phyloP scores from a whole-genome alignment of 2,113 vertebrate genomes.

The Paradisaea rubra region DNA sequence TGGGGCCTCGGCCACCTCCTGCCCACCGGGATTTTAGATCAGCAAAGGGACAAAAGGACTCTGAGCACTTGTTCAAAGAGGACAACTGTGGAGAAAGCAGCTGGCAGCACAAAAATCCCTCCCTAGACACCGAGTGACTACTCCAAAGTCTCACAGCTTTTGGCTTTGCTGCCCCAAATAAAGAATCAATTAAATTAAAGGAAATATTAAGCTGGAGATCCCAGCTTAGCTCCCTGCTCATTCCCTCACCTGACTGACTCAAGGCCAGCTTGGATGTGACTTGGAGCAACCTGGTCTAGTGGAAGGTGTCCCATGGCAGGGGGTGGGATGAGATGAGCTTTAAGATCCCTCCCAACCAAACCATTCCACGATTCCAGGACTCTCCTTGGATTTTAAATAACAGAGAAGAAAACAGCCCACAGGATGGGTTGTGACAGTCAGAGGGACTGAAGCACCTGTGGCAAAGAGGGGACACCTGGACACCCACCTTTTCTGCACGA shows the following conservation, averaged over 20 bases:
- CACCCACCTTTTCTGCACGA: slow-evolving; percentile 93
- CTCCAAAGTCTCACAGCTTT: background rate
- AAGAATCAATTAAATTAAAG: background rate
- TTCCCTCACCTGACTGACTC: background rate
- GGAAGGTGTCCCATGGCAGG: background rate
- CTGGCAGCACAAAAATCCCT: background rate
- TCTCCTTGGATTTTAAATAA: background rate
- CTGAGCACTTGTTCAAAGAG: background rate
- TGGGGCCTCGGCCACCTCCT: background rate
- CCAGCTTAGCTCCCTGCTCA: background rate
- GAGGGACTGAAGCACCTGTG: background rate
- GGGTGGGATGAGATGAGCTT: background rate
- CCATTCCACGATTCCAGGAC: background rate
- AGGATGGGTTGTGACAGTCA: rapidly evolving
- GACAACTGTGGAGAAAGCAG: background rate
- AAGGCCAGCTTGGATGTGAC: background rate
- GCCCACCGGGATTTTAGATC: background rate
- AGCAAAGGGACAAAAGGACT: slow-evolving; percentile 14
- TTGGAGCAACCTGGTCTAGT: background rate
- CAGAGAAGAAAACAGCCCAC: background rate
- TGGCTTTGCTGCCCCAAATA: background rate
- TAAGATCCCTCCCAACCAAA: background rate
- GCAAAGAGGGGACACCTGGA: rapidly evolving
- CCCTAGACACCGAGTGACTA: rapidly evolving
- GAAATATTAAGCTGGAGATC: background rate